Percentiles rank a stretch among this genome's conserved stretches.
Evolutionary conservation across 1,140 invertebrate genomes (phyloP).

Genomic region (Mylabris phalerata): DNA sequence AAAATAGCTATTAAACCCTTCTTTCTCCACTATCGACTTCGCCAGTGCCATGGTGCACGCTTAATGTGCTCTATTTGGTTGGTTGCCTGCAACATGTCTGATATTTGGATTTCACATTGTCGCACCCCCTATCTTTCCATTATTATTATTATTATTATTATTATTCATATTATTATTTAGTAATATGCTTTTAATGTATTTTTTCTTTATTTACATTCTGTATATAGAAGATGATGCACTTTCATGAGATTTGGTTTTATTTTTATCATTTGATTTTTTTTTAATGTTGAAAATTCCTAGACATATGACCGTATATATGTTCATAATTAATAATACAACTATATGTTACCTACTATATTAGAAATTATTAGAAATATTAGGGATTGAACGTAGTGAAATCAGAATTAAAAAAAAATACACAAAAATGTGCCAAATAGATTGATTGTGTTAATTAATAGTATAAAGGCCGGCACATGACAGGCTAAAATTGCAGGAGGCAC

Average conservation of each 20-base stretch:
- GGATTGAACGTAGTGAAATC: conserved; percentile 1
- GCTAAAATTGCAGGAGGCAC: conserved; percentile 40
- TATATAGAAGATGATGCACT: conserved; percentile 25
- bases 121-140: conserved; percentile 27
- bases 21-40: conserved; percentile 27
- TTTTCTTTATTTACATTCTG: conserved; percentile 3
- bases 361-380: background rate
- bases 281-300: background rate
- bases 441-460: conserved; percentile 5
- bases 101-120: conserved; percentile 28
- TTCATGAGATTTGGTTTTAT: conserved; percentile 1
- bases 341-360: background rate
- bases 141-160: background rate
- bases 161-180: background rate
- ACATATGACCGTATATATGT: conserved; percentile 2
- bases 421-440: background rate
- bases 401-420: background rate
- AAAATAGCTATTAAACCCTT: conserved; percentile 10
- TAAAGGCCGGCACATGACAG: conserved; percentile 22
- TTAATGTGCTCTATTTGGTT: conserved; percentile 37
- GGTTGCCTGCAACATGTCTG: conserved; percentile 37
- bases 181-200: conserved; percentile 32
- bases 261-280: background rate
- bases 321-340: background rate
- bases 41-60: conserved; percentile 32